Evolutionary conservation across 2,888 invertebrate genomes (phyloP).

Genomic region (Notodonta ziczac): DNA sequence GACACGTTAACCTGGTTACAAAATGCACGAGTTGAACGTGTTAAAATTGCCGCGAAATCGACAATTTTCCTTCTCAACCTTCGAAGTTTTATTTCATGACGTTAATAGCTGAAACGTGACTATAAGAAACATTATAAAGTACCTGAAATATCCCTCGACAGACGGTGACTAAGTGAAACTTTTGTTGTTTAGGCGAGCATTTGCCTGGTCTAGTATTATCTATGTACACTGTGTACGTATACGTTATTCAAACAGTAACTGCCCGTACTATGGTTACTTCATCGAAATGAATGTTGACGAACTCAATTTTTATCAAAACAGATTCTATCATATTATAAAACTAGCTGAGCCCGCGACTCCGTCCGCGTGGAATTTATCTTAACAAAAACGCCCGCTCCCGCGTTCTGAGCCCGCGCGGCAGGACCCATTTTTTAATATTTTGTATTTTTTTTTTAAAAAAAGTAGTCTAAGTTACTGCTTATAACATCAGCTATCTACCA

Average conservation of each 20-base stretch:
- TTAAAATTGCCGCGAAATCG: slow-evolving; percentile 3
- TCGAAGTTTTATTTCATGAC: slow-evolving; percentile 23
- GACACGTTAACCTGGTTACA: slow-evolving; percentile 1
- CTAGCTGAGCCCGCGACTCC: too few relatives aligned
- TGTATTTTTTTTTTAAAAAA: too few relatives aligned
- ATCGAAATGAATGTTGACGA: slow-evolving; percentile 5
- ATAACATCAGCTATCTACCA: too few relatives aligned
- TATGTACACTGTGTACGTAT: too few relatives aligned
- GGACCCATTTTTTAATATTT: too few relatives aligned
- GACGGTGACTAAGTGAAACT: slow-evolving; percentile 31
- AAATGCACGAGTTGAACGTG: not conserved
- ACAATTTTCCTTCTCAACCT: slow-evolving; percentile 14
- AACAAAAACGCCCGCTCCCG: too few relatives aligned
- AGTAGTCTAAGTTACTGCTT: too few relatives aligned
- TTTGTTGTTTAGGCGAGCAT: slow-evolving; percentile 22
- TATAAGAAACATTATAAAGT: slow-evolving; percentile 27
- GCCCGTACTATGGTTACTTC: not conserved
- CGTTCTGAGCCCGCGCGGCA: too few relatives aligned
- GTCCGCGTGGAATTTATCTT: too few relatives aligned
- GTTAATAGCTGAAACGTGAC: slow-evolving; percentile 28
- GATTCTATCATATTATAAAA: too few relatives aligned
- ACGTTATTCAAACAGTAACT: too few relatives aligned
- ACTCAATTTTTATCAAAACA: not conserved
- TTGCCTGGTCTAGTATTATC: slow-evolving; percentile 1
- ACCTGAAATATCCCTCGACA: slow-evolving; percentile 22